A percentile compares a stretch with the other conserved stretches of the same genome.
Conservation (phyloP, 2,888 invertebrate species). For the Galeruca laticollis region DNA sequence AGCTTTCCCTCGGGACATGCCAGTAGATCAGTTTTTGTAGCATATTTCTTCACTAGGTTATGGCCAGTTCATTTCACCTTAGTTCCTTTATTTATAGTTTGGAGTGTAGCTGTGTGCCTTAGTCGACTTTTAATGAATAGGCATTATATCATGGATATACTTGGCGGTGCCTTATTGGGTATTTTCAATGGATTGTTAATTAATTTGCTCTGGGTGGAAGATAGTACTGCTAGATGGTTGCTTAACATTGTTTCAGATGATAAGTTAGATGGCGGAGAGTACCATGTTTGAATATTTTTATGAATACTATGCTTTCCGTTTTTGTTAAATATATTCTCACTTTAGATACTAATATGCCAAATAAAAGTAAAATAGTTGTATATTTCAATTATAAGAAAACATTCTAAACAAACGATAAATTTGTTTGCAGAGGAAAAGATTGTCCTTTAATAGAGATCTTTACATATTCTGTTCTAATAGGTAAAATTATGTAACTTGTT, state of each 20-base stretch:
- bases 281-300: constrained; percentile 74
- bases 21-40: constrained; percentile 83
- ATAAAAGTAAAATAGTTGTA: too few relatives aligned
- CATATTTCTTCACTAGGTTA: constrained; percentile 77
- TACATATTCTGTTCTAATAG: too few relatives aligned
- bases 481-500: too few relatives aligned
- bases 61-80: constrained; percentile 73
- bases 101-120: constrained; percentile 72
- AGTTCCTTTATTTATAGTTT: constrained; percentile 80
- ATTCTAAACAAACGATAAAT: too few relatives aligned
- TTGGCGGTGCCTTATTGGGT: constrained; percentile 82
- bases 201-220: constrained; percentile 77
- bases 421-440: too few relatives aligned
- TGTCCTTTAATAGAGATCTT: too few relatives aligned
- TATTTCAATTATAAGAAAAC: too few relatives aligned
- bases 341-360: too few relatives aligned
- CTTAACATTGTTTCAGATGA: constrained; percentile 76
- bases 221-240: constrained; percentile 72
- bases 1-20: constrained; percentile 97
- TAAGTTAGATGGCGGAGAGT: constrained; percentile 77
- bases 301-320: too few relatives aligned
- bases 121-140: constrained; percentile 87
- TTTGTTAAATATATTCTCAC: neutral
- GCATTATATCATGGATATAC: constrained; percentile 89
- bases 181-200: constrained; percentile 76